Percentiles rank a stretch among this genome's conserved stretches.
phyloP scores from a whole-genome alignment of 2,113 vertebrate species.

The Limanda limanda region DNA sequence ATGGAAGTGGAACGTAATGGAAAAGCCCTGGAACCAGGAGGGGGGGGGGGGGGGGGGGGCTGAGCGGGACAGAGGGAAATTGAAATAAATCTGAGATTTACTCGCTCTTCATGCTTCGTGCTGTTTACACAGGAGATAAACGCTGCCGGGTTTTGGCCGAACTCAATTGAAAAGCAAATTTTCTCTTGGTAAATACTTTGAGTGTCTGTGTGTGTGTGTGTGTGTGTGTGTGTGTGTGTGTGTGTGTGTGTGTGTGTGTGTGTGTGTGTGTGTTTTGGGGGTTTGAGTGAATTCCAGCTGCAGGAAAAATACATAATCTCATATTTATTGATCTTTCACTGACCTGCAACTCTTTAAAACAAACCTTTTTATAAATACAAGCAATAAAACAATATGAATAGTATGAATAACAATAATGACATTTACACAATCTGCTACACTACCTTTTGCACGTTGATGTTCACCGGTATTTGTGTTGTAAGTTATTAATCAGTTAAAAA shows the following conservation, averaged over 20 bases:
- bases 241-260: no score
- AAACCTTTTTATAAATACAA: no score
- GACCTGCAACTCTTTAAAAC: no score
- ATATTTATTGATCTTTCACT: background rate
- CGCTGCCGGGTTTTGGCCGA: conserved; percentile 1
- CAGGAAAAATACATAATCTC: background rate
- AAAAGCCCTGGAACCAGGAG: background rate
- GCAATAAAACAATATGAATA: no score
- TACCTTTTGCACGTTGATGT: no score
- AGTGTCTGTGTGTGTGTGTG: background rate
- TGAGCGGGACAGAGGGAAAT: conserved; percentile 32
- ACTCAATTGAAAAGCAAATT: conserved; percentile 10
- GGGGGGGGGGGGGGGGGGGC: conserved; percentile 1
- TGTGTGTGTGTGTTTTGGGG: no score
- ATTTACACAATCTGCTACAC: no score
- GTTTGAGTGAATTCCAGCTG: background rate
- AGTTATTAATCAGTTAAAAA: no score
- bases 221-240: no score
- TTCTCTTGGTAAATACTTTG: conserved; percentile 22
- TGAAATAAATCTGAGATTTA: conserved; percentile 52
- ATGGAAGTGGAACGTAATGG: conserved; percentile 29
- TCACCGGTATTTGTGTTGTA: no score
- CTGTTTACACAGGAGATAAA: conserved; percentile 43
- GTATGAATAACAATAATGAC: no score
- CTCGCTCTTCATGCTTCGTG: conserved; percentile 16